Evolutionary conservation across 23 tunicate genomes (phyloP).

Genomic region (Oikopleura dioica): DNA sequence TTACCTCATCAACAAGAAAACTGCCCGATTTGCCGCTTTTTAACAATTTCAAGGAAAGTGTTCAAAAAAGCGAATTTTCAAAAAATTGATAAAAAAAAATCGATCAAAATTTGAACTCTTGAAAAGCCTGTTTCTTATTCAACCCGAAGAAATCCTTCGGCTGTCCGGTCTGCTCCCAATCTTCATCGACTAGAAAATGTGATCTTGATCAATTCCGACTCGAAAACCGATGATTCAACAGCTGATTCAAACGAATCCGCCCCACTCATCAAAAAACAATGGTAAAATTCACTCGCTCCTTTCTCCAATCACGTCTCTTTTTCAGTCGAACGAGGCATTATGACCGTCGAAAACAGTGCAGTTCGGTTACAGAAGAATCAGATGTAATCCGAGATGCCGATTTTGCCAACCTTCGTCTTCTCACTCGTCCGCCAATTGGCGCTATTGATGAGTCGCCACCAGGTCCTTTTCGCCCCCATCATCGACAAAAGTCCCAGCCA

Average conservation of each 20-base stretch:
- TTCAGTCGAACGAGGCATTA: neutral
- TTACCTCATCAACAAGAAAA: no score
- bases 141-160: neutral
- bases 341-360: neutral
- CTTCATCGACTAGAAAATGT: slow-evolving; percentile 2
- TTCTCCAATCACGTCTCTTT: neutral
- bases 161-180: neutral
- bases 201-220: neutral
- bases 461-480: neutral
- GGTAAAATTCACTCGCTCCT: neutral
- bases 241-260: neutral
- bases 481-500: neutral
- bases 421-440: slow-evolving; percentile 1
- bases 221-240: slow-evolving; percentile 8
- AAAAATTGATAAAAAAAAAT: no score
- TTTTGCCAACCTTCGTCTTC: neutral
- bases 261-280: neutral
- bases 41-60: no score
- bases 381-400: neutral
- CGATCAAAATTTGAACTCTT: no score
- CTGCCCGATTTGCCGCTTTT: neutral
- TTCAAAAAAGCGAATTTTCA: no score
- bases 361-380: neutral
- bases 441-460: neutral
- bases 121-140: neutral